These are phyloP conservation scores for Gasterosteus nipponicus DNA, from an alignment of 2,113 vertebrate genomes.

Conservation along the genomic window DNA sequence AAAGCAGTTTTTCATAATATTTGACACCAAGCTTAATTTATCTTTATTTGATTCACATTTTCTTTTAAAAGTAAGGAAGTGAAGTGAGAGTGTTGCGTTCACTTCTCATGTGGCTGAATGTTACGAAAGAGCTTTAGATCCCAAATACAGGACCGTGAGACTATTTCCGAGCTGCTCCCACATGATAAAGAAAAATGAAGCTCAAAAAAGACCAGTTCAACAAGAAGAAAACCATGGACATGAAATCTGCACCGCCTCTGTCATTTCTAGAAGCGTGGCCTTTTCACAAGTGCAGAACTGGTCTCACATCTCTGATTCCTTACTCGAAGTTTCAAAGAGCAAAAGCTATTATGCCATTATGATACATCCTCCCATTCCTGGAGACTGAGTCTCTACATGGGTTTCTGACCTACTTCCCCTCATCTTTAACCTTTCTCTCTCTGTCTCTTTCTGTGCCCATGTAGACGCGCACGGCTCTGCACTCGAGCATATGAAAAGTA, in stretches of 20 bases:
- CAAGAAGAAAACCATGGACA: conserved; percentile 14
- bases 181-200: neutral
- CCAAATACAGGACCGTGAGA: neutral
- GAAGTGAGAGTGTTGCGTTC: neutral
- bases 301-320: conserved; percentile 4
- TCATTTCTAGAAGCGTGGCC: conserved; percentile 10
- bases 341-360: conserved; percentile 40
- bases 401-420: conserved; percentile 69
- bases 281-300: neutral
- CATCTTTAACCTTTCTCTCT: conserved; percentile 58
- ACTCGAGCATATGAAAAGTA: conserved; percentile 71
- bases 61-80: neutral
- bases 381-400: conserved; percentile 58
- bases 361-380: conserved; percentile 29
- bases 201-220: neutral
- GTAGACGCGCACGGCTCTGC: conserved; percentile 45
- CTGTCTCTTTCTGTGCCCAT: conserved; percentile 28
- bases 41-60: neutral
- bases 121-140: neutral
- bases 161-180: neutral
- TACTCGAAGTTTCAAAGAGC: conserved; percentile 43
- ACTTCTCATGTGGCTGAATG: neutral
- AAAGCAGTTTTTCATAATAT: neutral
- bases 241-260: conserved; percentile 8
- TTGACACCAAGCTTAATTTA: neutral